phyloP scores from a whole-genome alignment of 2,888 invertebrate genomes.

The Metellina segmentata region DNA sequence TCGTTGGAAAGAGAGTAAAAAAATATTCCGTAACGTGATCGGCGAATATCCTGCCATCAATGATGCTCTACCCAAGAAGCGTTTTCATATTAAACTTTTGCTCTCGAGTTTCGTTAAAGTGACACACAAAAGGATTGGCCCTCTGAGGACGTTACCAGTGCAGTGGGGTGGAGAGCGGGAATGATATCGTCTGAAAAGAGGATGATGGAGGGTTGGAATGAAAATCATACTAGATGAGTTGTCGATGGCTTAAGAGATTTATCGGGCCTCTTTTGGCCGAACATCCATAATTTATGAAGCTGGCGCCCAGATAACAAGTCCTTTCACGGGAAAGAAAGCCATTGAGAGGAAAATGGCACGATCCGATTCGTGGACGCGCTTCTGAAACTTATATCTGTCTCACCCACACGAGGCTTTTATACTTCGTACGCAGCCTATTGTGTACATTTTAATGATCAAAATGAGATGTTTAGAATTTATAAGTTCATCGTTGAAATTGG shows the following conservation, averaged over 20 bases:
- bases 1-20: too few relatives aligned
- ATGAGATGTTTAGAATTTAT: not conserved
- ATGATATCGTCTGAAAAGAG: slow-evolving; percentile 10
- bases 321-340: slow-evolving; percentile 19
- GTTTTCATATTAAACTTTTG: slow-evolving; percentile 13
- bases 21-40: too few relatives aligned
- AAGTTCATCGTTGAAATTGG: too few relatives aligned
- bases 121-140: not conserved
- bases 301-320: slow-evolving; percentile 41
- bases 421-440: too few relatives aligned
- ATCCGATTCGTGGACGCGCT: not conserved
- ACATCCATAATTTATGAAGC: slow-evolving; percentile 72
- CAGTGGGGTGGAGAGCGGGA: not conserved
- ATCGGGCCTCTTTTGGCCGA: slow-evolving; percentile 51
- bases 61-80: not conserved
- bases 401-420: not conserved
- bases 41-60: too few relatives aligned
- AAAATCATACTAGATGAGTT: slow-evolving; percentile 68
- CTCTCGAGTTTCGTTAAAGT: not conserved
- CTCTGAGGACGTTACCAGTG: not conserved
- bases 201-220: slow-evolving; percentile 43
- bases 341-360: slow-evolving; percentile 16
- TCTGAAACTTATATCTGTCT: not conserved
- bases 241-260: slow-evolving; percentile 70
- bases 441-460: not conserved